Evolutionary conservation across 2,888 invertebrate genomes (phyloP).

Genomic region (Lycophotia porphyrea): DNA sequence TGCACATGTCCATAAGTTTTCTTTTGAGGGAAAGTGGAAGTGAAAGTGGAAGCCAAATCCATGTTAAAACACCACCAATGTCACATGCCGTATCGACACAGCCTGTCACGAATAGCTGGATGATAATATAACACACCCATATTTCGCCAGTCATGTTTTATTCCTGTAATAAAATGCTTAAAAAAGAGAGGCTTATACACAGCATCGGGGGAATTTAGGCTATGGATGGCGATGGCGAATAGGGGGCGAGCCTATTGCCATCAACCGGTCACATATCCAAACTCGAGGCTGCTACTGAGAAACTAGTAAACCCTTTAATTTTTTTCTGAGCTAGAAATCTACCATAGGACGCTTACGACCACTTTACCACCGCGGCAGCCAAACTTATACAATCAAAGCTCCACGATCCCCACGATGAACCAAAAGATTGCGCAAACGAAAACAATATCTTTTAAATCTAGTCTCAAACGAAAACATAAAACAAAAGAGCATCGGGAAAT

Average conservation of each 20-base stretch:
- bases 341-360: no score
- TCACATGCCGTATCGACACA: no score
- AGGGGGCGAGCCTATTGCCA: background rate
- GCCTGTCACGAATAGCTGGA: no score
- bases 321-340: no score
- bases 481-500: slow-evolving; percentile 38
- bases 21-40: no score
- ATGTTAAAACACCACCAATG: background rate
- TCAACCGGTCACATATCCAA: background rate
- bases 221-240: background rate
- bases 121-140: no score
- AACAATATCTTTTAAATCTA: slow-evolving; percentile 29
- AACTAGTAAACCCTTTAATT: no score
- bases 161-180: background rate
- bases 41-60: background rate
- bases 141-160: no score
- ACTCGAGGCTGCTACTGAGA: background rate
- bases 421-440: slow-evolving; percentile 11
- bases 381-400: background rate
- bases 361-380: background rate
- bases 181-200: background rate
- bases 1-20: no score
- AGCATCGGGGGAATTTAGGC: no score
- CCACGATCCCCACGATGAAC: slow-evolving; percentile 6
- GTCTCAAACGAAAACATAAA: background rate